These are phyloP conservation scores for Sogatella furcifera DNA, from an alignment of 1,140 invertebrate species.

Conservation along the genomic window DNA sequence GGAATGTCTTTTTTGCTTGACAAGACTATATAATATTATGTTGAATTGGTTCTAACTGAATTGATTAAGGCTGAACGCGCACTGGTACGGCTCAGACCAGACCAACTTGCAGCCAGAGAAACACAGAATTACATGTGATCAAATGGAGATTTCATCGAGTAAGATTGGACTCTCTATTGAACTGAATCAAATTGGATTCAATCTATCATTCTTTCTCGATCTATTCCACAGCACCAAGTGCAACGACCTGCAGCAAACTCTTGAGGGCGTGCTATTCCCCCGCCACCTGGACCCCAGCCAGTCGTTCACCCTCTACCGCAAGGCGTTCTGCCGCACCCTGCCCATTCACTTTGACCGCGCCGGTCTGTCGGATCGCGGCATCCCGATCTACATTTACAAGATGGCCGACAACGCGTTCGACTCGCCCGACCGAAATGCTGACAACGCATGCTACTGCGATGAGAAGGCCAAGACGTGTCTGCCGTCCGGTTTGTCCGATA, in stretches of 20 bases:
- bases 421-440: conserved; percentile 34
- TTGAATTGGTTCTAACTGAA: too few relatives aligned
- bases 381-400: conserved; percentile 35
- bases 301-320: conserved; percentile 46
- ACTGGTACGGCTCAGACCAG: too few relatives aligned
- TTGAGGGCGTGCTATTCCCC: conserved; percentile 44
- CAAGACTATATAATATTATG: too few relatives aligned
- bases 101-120: too few relatives aligned
- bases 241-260: conserved; percentile 3
- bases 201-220: too few relatives aligned
- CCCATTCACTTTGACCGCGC: conserved; percentile 39
- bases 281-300: conserved; percentile 38
- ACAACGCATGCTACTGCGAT: conserved; percentile 51
- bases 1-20: too few relatives aligned
- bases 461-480: conserved; percentile 35
- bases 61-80: too few relatives aligned
- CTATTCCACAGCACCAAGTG: conserved; percentile 11
- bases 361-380: conserved; percentile 26
- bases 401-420: conserved; percentile 43
- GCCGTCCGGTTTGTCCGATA: conserved; percentile 47
- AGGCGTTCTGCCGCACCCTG: conserved; percentile 53
- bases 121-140: too few relatives aligned
- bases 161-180: too few relatives aligned
- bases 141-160: too few relatives aligned
- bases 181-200: too few relatives aligned